These are phyloP conservation scores for Pammene aurita DNA, from an alignment of 2,888 invertebrate genomes.

Conservation along the genomic window DNA sequence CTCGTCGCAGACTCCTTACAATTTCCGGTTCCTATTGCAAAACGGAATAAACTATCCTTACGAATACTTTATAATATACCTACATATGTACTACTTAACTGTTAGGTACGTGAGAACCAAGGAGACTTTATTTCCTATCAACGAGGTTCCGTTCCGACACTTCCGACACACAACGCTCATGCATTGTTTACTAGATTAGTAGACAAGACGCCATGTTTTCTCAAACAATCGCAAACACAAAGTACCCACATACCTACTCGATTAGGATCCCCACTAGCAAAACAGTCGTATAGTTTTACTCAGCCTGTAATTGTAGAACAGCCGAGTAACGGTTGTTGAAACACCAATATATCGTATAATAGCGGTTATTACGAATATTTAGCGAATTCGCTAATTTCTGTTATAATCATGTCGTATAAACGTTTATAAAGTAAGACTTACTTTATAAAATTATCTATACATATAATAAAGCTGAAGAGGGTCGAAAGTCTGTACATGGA, in stretches of 20 bases:
- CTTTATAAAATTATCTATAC: too few relatives aligned
- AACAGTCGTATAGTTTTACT: too few relatives aligned
- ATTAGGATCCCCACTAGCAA: background rate
- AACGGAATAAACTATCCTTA: background rate
- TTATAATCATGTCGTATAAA: too few relatives aligned
- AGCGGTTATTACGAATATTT: too few relatives aligned
- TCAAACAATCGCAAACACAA: constrained; percentile 17
- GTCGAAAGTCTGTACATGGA: too few relatives aligned
- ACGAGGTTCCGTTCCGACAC: background rate
- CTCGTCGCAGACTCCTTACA: background rate
- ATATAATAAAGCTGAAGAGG: too few relatives aligned
- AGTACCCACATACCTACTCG: constrained; percentile 9
- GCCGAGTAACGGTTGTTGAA: too few relatives aligned
- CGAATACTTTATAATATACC: background rate
- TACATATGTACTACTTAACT: background rate
- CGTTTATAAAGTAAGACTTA: too few relatives aligned
- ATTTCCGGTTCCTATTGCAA: constrained; percentile 15
- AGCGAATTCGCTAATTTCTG: too few relatives aligned
- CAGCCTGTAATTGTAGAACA: too few relatives aligned
- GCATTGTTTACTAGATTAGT: background rate
- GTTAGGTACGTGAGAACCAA: background rate
- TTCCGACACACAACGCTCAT: background rate
- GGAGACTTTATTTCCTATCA: background rate
- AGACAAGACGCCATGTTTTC: constrained; percentile 11
- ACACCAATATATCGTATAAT: too few relatives aligned